These are phyloP conservation scores for Drepana arcuata DNA, from an alignment of 1,140 invertebrate species.

Conservation along the genomic window DNA sequence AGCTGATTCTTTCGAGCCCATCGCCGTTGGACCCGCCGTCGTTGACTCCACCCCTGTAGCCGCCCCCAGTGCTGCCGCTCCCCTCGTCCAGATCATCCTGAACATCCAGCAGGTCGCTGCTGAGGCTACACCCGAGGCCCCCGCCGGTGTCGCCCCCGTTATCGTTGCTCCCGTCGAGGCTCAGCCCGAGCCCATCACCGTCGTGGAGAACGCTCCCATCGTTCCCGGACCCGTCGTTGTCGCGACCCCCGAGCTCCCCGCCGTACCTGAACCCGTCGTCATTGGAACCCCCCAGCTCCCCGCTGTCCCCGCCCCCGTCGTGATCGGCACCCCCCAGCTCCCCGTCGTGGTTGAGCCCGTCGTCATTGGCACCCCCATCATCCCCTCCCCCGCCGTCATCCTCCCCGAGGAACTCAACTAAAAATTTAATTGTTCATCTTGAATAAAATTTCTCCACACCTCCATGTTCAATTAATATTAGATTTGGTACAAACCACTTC, in stretches of 20 bases:
- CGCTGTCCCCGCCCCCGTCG: not conserved
- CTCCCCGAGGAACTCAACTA: no score
- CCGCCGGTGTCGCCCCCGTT: not conserved
- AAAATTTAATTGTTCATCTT: no score
- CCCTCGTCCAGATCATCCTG: constrained; percentile 22
- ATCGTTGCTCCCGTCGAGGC: constrained; percentile 1
- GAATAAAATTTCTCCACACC: no score
- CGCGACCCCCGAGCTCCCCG: not conserved
- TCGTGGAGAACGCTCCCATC: no score
- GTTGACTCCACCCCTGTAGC: constrained; percentile 4
- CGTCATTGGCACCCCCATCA: not conserved
- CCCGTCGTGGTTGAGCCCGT: not conserved
- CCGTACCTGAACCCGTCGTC: not conserved
- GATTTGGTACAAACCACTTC: no score
- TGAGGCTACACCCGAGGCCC: not conserved
- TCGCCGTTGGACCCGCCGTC: constrained; percentile 14
- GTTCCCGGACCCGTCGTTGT: constrained; percentile 1
- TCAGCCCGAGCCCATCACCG: not conserved
- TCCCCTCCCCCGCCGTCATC: not conserved
- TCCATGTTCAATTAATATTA: no score
- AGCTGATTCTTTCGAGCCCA: constrained; percentile 5
- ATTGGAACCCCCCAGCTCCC: not conserved
- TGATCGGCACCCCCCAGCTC: no score
- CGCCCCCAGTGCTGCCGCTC: constrained; percentile 1
- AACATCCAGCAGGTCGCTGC: constrained; percentile 11